Evolutionary conservation across 2,888 invertebrate species (phyloP), one percentile per base, ranked within the genome.

Genomic region (Catocala fraxini): DNA sequence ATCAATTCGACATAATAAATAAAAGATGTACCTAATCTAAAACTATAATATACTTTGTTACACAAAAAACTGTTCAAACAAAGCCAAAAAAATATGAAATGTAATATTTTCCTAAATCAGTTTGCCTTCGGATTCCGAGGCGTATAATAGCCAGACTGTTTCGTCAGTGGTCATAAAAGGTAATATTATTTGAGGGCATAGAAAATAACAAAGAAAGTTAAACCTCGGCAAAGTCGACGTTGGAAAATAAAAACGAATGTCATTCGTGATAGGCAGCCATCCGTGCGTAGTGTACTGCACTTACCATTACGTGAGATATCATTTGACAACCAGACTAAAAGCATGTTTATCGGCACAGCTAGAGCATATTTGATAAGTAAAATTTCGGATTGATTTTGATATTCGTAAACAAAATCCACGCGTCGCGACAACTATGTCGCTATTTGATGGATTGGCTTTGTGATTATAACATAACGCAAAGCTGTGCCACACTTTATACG

Each of bases 321-420:
- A 58, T 65, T 42, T n/a, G 72, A 80, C 76, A 80, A 69, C 56
- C 11, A 11, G 33, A 52, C 79, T 79, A 78, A 74, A 80, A 80
- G 71, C 76, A 63, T 75, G 63, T 71, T 80, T 73, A 76, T 80
- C 79, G 57, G 49, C 56, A 35, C 41, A 59, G 35, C 51, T 60
- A 58, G 41, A 58, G 43, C 57, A 63, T 53, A 64, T 63, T 62
- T 55, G 54, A 66, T 53, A 58, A 51, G 51, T 61, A 51, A 64
- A 69, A 59, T 52, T 65, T 63, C 39, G 6, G 53, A 63, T 61
- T 52, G 63, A 58, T 66, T 63, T 73, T 65, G 59, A 73, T 69
- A 66, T 65, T 55, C 70, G 63, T 70, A 71, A 75, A 76, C 65
- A 71, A 70, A 70, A 67, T 57, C 64, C 62, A 45, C 12, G 45